phyloP scores from a whole-genome alignment of 37 sponge, comb jelly and placozoan genomes.

The Ephydatia muelleri region DNA sequence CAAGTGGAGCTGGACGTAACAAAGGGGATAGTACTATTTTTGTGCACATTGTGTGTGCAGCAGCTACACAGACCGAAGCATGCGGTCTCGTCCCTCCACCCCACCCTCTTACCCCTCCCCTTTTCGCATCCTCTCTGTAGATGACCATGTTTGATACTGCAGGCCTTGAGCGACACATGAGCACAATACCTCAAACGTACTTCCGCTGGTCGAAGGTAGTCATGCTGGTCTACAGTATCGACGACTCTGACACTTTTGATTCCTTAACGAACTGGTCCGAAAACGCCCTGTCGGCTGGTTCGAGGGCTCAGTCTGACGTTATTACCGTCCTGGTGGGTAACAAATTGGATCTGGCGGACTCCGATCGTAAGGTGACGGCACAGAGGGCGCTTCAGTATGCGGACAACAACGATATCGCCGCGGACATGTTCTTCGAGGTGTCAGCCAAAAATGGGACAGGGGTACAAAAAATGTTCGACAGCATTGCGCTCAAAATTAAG shows the following conservation, averaged over 20 bases:
- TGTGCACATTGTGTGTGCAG: not conserved
- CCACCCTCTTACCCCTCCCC: not conserved
- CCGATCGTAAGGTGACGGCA: conserved; percentile 10
- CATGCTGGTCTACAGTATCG: conserved; percentile 65
- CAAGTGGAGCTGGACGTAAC: too few species aligned
- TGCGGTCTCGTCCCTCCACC: not conserved
- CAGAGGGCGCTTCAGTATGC: conserved; percentile 22
- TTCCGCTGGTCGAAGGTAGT: conserved; percentile 74
- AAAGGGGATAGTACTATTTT: not conserved
- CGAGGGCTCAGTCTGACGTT: conserved; percentile 9
- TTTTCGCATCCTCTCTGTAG: too few species aligned
- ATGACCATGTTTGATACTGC: conserved; percentile 81
- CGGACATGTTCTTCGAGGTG: conserved; percentile 65
- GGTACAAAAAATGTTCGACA: conserved; percentile 62
- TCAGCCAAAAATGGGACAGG: conserved; percentile 51
- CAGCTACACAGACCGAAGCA: not conserved
- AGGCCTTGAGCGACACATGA: conserved; percentile 75
- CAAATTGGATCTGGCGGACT: conserved; percentile 52
- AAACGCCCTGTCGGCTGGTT: conserved; percentile 36
- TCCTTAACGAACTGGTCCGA: conserved; percentile 69
- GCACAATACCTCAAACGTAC: conserved; percentile 80
- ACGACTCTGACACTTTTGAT: conserved; percentile 71
- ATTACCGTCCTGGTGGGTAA: conserved; percentile 70
- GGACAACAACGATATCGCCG: conserved; percentile 55
- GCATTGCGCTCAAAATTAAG: conserved; percentile 51